Base-by-base conservation (phyloP, 2,797 vertebrate genomes). In the Graptemys geographica region DNA sequence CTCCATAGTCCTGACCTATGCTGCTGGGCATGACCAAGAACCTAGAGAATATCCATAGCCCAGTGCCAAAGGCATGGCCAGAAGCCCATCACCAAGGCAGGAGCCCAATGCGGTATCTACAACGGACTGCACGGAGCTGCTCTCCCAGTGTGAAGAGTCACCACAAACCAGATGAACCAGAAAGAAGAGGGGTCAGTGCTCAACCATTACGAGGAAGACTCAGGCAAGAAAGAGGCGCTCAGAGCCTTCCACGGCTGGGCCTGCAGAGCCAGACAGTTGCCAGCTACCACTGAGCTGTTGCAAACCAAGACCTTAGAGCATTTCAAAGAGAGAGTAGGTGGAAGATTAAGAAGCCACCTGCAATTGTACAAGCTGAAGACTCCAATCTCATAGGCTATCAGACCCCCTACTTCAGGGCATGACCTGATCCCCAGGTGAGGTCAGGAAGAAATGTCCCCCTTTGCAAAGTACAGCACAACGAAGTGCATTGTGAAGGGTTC, bases 251-350 rank as follows among this genome's bases (percentile, higher is more conserved):
- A 3, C 1, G 6, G 53, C 11, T 51, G 53, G 10, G 0, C 1
- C 1, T 2, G 41, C 89, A 74, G 11, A 10, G 44, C 0, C 15
- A 83, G 23, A 4, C 57, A 51, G 28, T 1, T 3, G 0, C 0
- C 1, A 93, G 78, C 79, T 49, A 44, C 81, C 1, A 0, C n/a
- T 13, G 59, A 41, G 11, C 65, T 37, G 65, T 8, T 9, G 51
- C 27, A 11, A 18, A 4, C 7, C 8, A 74, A 57, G 28, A 21
- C 28, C 21, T 21, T 51, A 31, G 83, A 27, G 16, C 69, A 44
- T 18, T 47, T 27, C 37, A 4, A 33, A 69, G 37, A 19, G 27
- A 47, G 23, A 76, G 11, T 4, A 76, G 12, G 44, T 76, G 4
- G 72, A 69, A 37, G 72, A 76, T 27, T 28, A 76, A 47, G 41